Base-by-base conservation (phyloP, 1,140 invertebrate species). In the Monomorium pharaonis region DNA sequence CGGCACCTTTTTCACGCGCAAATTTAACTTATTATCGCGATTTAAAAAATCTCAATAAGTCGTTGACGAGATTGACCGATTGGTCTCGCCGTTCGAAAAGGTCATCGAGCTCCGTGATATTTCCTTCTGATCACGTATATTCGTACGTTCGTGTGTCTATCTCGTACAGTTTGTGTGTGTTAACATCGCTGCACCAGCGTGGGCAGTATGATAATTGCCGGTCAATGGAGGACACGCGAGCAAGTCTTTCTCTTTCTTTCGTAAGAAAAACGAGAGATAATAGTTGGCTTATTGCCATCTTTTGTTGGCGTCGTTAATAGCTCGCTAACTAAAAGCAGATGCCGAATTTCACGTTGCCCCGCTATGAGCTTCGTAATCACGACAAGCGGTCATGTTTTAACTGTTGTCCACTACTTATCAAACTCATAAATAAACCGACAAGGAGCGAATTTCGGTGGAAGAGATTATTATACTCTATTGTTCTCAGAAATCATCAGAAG, bases 151-250 rank as follows among this genome's bases (percentile, higher is more conserved):
- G 24, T 60, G 37, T 60, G 60, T 54, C 42, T 42, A 51, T 65
- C 21, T 72, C 60, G 54, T 44, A 51, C 65, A 60, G 72, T 58
- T 56, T 47, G 51, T 62, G 47, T 51, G 78, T 69, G 72, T 85
- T 85, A 85, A 87, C 51, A 76, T 70, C 51, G 24, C 30, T 70
- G n/a, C 21, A 63, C 75, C 24, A 42, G 54, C 81, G 88, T 88
- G 87, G 87, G 85, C 80, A 70, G 78, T 65, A 67, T 56, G 65
- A 51, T 83, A 88, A 86, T 69, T 75, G 69, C 49, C 12, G 65
- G 49, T 65, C 76, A 86, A 81, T 86, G 54, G n/a, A 75, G 58
- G 70, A 80, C 30, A 77, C 42, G 58, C 76, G 60, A 63, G 33
- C 10, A 24, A 63, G 4, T 84, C 27, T 54, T 51, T 80, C 5